Evolutionary conservation across 1,140 invertebrate species (phyloP).

Genomic region (Lasioglossum albipes): DNA sequence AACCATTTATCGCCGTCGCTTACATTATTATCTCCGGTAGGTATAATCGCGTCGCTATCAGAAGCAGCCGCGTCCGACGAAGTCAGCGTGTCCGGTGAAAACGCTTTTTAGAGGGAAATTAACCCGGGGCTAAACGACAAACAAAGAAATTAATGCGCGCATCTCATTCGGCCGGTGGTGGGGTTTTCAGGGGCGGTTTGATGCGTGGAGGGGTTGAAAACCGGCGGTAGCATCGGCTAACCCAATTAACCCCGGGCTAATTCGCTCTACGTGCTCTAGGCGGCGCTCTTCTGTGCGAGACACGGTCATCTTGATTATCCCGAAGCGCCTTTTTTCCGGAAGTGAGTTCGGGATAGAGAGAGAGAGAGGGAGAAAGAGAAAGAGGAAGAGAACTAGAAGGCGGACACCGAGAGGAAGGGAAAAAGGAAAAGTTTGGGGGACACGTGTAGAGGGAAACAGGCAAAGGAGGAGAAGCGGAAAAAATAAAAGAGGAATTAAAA

Average conservation of each 20-base stretch:
- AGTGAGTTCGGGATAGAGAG: background rate
- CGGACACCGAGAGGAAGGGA: background rate
- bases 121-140: slow-evolving; percentile 34
- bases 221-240: slow-evolving; percentile 42
- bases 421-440: background rate
- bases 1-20: background rate
- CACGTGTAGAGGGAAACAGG: too few relatives aligned
- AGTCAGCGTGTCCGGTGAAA: slow-evolving; percentile 12
- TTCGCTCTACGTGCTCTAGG: slow-evolving; percentile 59
- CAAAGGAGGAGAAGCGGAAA: background rate
- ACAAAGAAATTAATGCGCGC: slow-evolving; percentile 62
- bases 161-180: slow-evolving; percentile 7
- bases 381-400: background rate
- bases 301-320: slow-evolving; percentile 58
- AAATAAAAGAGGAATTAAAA: slow-evolving; percentile 29
- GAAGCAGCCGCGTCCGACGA: background rate
- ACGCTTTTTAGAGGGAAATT: slow-evolving; percentile 35
- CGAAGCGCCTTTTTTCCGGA: slow-evolving; percentile 22
- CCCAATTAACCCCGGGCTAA: slow-evolving; percentile 65
- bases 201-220: slow-evolving; percentile 18
- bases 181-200: background rate
- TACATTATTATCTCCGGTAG: slow-evolving; percentile 20
- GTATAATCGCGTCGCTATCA: slow-evolving; percentile 23
- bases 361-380: background rate
- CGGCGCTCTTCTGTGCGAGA: slow-evolving; percentile 41